phyloP scores from a whole-genome alignment of 64 coral and sea anemone genomes.

The Stylophora pistillata region DNA sequence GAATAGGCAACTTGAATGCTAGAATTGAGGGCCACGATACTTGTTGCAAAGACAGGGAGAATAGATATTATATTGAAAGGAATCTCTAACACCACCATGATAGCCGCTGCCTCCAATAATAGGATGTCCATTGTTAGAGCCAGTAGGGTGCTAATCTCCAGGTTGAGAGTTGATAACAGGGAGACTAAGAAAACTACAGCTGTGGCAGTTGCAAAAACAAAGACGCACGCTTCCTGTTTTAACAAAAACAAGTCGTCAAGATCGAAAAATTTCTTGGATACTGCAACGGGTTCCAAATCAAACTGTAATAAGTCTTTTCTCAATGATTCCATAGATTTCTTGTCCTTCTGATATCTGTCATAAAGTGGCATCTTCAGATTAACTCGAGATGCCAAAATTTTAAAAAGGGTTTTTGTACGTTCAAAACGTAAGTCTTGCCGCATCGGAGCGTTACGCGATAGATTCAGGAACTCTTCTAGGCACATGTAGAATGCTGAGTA shows the following conservation, averaged over 20 bases:
- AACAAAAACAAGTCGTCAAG: conserved; percentile 7
- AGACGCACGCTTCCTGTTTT: background rate
- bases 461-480: background rate
- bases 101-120: conserved; percentile 1
- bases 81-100: background rate
- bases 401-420: background rate
- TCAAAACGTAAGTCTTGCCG: conserved; percentile 12
- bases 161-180: background rate
- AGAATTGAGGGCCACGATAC: background rate
- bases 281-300: background rate
- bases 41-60: background rate
- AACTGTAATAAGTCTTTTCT: background rate
- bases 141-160: background rate
- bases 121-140: background rate
- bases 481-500: conserved; percentile 1
- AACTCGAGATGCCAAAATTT: conserved; percentile 18
- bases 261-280: background rate
- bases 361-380: background rate
- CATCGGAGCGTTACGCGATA: background rate
- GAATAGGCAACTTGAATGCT: conserved; percentile 2
- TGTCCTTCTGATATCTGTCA: background rate
- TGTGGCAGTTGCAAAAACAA: background rate
- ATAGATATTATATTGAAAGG: conserved; percentile 20
- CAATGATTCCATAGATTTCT: background rate
- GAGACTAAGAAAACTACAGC: background rate